A percentile compares a stretch with the other conserved stretches of the same genome.
These are phyloP conservation scores for Podabrus alpinus DNA, from an alignment of 2,888 invertebrate species.

Conservation along the genomic window DNA sequence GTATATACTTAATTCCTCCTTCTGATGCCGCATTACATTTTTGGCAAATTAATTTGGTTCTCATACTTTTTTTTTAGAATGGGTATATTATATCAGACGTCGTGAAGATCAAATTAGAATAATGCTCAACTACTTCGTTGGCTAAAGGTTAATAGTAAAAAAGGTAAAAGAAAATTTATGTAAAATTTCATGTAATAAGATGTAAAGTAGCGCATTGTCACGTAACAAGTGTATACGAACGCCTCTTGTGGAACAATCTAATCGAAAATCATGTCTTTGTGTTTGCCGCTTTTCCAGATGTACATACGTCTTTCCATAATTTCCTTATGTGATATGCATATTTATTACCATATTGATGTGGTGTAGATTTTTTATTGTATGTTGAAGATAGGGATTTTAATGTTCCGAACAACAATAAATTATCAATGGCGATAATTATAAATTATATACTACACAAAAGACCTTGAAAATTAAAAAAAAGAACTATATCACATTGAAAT, in stretches of 20 bases:
- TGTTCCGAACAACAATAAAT: too few relatives aligned
- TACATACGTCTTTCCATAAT: slow-evolving; percentile 15
- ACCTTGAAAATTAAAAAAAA: too few relatives aligned
- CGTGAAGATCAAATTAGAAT: not conserved
- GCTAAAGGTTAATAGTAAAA: not conserved
- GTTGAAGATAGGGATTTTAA: not conserved
- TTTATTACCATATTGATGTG: slow-evolving; percentile 7
- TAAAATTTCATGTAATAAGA: slow-evolving; percentile 20
- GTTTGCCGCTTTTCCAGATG: slow-evolving; percentile 23
- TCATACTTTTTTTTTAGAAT: too few relatives aligned
- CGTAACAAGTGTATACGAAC: slow-evolving; percentile 22
- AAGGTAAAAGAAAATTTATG: slow-evolving; percentile 4
- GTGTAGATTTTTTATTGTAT: not conserved
- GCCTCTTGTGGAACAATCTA: slow-evolving; percentile 29
- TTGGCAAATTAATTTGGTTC: not conserved
- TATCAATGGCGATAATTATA: too few relatives aligned
- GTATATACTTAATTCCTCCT: not conserved
- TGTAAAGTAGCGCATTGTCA: slow-evolving; percentile 20
- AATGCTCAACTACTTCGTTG: not conserved
- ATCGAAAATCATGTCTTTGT: slow-evolving; percentile 24
- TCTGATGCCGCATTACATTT: not conserved
- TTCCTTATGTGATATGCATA: slow-evolving; percentile 30
- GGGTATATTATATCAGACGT: not conserved
- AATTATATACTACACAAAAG: too few relatives aligned
- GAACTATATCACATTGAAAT: too few relatives aligned